Evolutionary conservation across 2,888 invertebrate species (phyloP).

Genomic region (Steromphala cineraria): DNA sequence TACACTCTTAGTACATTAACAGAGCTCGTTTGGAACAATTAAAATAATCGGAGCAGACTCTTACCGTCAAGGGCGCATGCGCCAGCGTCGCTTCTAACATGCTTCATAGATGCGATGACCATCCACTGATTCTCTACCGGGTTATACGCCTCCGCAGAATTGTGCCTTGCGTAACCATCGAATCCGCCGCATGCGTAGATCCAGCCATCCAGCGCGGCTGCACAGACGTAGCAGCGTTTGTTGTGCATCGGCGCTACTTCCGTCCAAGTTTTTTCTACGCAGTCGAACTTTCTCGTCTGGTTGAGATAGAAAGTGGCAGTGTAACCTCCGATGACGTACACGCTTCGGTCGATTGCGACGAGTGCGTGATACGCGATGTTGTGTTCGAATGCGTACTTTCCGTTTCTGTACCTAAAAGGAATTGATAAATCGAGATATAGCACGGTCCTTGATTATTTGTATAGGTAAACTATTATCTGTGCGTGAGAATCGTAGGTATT

Average conservation of each 20-base stretch:
- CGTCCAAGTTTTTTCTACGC: constrained; percentile 69
- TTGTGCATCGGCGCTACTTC: constrained; percentile 76
- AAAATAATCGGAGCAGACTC: neutral
- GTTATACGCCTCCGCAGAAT: constrained; percentile 90
- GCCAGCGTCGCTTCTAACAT: constrained; percentile 86
- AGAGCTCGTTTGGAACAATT: too few relatives aligned
- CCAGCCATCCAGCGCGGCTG: constrained; percentile 72
- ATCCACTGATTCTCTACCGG: constrained; percentile 87
- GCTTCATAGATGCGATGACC: constrained; percentile 87
- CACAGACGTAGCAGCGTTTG: constrained; percentile 81
- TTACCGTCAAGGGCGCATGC: constrained; percentile 82
- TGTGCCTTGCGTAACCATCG: constrained; percentile 85
- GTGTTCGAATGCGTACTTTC: neutral
- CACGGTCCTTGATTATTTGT: too few relatives aligned
- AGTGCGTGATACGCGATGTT: constrained; percentile 88
- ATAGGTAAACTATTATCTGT: too few relatives aligned
- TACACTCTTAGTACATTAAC: too few relatives aligned
- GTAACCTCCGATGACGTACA: constrained; percentile 78
- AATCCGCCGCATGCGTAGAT: constrained; percentile 76
- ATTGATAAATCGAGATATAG: too few relatives aligned
- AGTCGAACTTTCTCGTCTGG: constrained; percentile 73
- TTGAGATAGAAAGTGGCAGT: constrained; percentile 76
- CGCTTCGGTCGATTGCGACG: constrained; percentile 66
- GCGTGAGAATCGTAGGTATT: too few relatives aligned
- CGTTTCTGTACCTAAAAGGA: neutral